phyloP scores from a whole-genome alignment of 2,797 vertebrate species.

The Bradypodion pumilum region DNA sequence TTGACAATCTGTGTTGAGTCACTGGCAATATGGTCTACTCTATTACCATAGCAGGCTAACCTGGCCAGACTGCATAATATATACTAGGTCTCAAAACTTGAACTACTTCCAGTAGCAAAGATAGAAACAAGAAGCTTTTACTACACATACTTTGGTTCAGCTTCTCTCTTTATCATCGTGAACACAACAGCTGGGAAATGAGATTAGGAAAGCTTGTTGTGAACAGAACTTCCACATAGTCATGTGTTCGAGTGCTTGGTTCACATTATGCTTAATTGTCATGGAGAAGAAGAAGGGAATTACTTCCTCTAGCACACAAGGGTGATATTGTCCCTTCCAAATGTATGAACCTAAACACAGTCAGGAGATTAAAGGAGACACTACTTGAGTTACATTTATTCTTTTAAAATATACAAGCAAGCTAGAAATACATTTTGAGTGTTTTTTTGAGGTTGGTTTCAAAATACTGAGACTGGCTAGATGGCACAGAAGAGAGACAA shows the following conservation, averaged over 20 bases:
- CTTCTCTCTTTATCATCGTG: not conserved
- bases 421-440: not conserved
- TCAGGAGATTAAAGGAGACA: not conserved
- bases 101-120: constrained; percentile 62
- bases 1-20: no score
- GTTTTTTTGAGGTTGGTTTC: not conserved
- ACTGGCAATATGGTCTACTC: no score
- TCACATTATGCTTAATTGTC: not conserved
- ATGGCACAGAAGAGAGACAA: not conserved
- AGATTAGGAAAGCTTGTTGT: not conserved
- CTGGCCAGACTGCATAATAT: no score
- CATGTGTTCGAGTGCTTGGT: not conserved
- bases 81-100: constrained; percentile 64
- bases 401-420: not conserved
- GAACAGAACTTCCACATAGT: not conserved
- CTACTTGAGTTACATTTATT: not conserved
- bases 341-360: not conserved
- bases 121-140: not conserved
- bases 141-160: not conserved
- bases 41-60: no score
- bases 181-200: not conserved
- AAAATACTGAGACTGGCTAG: not conserved
- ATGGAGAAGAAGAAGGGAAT: not conserved
- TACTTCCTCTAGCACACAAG: not conserved
- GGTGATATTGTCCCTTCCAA: not conserved